Percentiles rank a stretch among this genome's conserved stretches.
Conservation (phyloP, 1,140 invertebrate genomes). For the Eriosoma lanigerum region DNA sequence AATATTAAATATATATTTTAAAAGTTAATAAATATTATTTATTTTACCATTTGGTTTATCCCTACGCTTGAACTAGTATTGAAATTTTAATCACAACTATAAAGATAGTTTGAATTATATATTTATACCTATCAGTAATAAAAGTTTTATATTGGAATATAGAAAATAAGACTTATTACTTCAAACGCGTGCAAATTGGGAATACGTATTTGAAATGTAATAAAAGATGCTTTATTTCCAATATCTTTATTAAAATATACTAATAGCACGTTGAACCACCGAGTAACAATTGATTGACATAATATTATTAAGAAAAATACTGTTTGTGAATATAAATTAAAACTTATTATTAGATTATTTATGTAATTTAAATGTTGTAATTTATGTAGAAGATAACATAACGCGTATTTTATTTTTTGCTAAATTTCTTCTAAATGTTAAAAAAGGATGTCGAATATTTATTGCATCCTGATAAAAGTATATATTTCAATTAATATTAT, state of each 20-base stretch:
- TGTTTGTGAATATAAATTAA: too few relatives aligned
- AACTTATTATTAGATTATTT: too few relatives aligned
- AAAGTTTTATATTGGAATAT: constrained; percentile 21
- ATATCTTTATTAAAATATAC: background rate
- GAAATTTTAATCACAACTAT: constrained; percentile 16
- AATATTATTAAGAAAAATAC: background rate
- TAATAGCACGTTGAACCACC: background rate
- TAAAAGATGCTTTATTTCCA: background rate
- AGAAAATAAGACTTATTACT: background rate
- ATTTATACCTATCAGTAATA: background rate
- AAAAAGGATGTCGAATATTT: too few relatives aligned
- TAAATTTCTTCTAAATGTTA: too few relatives aligned
- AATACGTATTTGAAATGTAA: background rate
- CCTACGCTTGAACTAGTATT: background rate
- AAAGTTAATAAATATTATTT: constrained; percentile 34
- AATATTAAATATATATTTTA: background rate
- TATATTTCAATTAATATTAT: too few relatives aligned
- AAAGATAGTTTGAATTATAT: background rate
- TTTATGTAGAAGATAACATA: too few relatives aligned
- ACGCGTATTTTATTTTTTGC: too few relatives aligned
- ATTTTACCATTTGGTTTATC: background rate
- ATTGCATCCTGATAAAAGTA: too few relatives aligned
- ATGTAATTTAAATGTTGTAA: too few relatives aligned
- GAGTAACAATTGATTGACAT: background rate
- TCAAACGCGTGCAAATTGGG: background rate